Evolutionary conservation across 2,113 vertebrate genomes (phyloP).

Genomic region (Megalops atlanticus): DNA sequence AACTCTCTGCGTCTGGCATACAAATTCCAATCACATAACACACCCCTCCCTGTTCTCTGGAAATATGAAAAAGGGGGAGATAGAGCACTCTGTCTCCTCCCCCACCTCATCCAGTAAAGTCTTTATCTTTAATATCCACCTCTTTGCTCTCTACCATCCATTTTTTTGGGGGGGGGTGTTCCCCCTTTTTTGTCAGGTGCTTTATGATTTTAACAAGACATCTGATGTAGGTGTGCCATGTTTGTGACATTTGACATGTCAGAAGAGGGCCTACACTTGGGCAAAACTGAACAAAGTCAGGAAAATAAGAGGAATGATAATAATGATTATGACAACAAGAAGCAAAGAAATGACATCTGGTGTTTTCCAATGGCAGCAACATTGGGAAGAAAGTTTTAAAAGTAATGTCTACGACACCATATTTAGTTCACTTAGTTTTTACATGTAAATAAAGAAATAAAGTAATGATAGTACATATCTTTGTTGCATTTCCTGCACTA

Average conservation of each 20-base stretch:
- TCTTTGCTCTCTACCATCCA: constrained; percentile 45
- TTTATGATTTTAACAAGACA: constrained; percentile 51
- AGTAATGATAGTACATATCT: too few species aligned
- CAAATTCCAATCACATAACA: constrained; percentile 79
- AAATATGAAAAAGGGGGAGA: constrained; percentile 54
- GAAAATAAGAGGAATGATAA: background rate
- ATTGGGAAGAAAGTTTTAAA: too few species aligned
- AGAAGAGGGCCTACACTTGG: background rate
- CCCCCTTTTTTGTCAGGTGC: constrained; percentile 36
- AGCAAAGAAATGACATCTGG: background rate
- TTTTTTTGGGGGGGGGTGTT: too few species aligned
- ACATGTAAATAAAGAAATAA: too few species aligned
- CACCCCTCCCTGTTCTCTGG: constrained; percentile 73
- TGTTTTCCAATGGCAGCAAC: too few species aligned
- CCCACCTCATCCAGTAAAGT: constrained; percentile 73
- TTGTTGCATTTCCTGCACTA: too few species aligned
- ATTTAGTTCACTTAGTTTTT: too few species aligned
- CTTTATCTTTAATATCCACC: constrained; percentile 68
- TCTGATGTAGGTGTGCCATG: constrained; percentile 8
- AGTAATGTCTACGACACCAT: too few species aligned
- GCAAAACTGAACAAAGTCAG: background rate
- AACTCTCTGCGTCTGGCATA: constrained; percentile 81
- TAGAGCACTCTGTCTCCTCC: constrained; percentile 51
- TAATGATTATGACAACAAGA: background rate
- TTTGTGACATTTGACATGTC: background rate